Conservation (phyloP, 2,888 invertebrate genomes). For the Dryobota labecula region DNA sequence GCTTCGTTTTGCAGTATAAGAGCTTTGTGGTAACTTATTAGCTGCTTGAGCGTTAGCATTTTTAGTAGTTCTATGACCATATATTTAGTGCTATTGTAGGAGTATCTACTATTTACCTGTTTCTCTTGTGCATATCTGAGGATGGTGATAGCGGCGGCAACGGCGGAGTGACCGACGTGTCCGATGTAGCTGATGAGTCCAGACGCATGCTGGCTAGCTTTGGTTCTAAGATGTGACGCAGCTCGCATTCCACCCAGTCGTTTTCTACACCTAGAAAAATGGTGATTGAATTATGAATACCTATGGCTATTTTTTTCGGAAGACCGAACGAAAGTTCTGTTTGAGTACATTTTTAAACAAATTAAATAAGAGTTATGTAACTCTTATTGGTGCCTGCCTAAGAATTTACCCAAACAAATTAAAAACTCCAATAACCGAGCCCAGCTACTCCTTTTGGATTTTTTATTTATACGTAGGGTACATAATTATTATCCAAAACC, state of each 20-base stretch:
- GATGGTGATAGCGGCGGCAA: constrained; percentile 94
- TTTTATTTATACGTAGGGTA: no score
- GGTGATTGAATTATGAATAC: no score
- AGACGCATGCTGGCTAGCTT: constrained; percentile 92
- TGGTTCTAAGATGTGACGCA: constrained; percentile 94
- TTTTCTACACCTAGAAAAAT: constrained; percentile 91
- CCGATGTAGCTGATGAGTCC: constrained; percentile 92
- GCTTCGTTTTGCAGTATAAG: not conserved
- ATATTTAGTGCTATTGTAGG: not conserved
- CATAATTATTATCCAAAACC: no score
- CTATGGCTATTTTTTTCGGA: no score
- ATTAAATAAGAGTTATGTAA: no score
- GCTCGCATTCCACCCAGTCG: constrained; percentile 96
- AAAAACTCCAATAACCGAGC: no score
- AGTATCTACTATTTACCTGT: constrained; percentile 74
- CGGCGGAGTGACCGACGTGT: constrained; percentile 94
- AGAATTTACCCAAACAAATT: no score
- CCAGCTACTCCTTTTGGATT: no score
- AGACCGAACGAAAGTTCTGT: no score
- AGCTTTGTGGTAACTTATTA: not conserved
- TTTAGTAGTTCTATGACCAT: not conserved
- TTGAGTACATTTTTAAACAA: no score
- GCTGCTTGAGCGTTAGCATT: not conserved
- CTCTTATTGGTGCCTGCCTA: no score
- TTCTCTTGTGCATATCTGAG: constrained; percentile 89